Conservation (phyloP, 2,797 vertebrate species). For the Smutsia temminckii region DNA sequence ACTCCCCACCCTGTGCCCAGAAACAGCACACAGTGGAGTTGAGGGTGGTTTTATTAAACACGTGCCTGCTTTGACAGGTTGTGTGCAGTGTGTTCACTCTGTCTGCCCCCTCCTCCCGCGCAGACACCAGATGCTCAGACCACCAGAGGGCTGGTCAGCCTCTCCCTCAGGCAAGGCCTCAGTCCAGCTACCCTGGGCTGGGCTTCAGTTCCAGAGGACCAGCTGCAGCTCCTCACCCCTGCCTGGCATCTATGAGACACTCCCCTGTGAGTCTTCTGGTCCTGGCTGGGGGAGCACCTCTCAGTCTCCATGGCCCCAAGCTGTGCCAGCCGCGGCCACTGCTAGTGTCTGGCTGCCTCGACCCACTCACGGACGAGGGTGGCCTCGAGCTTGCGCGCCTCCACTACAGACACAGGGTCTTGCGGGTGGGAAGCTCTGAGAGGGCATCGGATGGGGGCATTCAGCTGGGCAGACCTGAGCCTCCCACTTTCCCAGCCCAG, state of each 20-base stretch:
- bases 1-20: no score
- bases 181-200: fast-evolving
- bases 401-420: constrained; percentile 88
- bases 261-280: fast-evolving
- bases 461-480: background rate
- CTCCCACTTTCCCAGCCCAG: fast-evolving
- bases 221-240: fast-evolving
- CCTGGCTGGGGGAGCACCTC: no score
- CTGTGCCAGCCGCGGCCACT: fast-evolving
- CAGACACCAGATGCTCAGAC: background rate
- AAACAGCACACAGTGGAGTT: fast-evolving
- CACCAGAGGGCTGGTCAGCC: fast-evolving
- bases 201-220: fast-evolving
- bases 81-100: background rate
- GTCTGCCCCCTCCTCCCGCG: background rate
- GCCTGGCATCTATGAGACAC: background rate
- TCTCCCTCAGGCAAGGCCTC: no score
- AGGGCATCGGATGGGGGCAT: background rate
- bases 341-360: background rate
- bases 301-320: fast-evolving
- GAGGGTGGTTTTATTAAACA: constrained; percentile 64
- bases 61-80: constrained; percentile 40
- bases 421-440: constrained; percentile 87
- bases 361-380: constrained; percentile 90
- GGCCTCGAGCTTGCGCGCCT: constrained; percentile 87